These are phyloP conservation scores for Mesoclemmys tuberculata DNA, from an alignment of 2,113 vertebrate species.

Conservation along the genomic window DNA sequence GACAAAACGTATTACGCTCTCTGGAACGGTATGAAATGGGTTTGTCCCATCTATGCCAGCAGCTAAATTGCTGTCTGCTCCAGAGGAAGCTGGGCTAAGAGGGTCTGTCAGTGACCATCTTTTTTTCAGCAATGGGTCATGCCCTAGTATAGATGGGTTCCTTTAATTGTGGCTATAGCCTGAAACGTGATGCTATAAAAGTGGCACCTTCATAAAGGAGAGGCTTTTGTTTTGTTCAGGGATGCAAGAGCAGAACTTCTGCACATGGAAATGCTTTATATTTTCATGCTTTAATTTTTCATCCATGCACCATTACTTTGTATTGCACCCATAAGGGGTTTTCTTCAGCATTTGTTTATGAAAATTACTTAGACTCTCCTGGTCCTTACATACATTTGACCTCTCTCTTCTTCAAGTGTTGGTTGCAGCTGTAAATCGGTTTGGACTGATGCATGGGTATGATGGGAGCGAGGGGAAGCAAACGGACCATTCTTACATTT, in stretches of 20 bases:
- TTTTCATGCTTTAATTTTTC: background rate
- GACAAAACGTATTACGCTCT: background rate
- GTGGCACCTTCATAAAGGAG: background rate
- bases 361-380: slow-evolving; percentile 6
- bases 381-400: slow-evolving; percentile 38
- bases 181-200: background rate
- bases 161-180: background rate
- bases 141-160: background rate
- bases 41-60: background rate
- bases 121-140: background rate
- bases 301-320: background rate
- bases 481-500: background rate
- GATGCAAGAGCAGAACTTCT: background rate
- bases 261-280: background rate
- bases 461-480: rapidly evolving
- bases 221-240: background rate
- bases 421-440: slow-evolving; percentile 45
- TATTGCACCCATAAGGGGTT: slow-evolving; percentile 1
- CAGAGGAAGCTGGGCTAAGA: background rate
- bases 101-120: background rate
- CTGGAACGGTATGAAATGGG: background rate
- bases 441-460: background rate
- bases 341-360: slow-evolving; percentile 45
- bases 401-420: background rate
- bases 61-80: background rate